These are phyloP conservation scores for Tetragnatha versicolor DNA, from an alignment of 1,140 invertebrate species.

Conservation along the genomic window DNA sequence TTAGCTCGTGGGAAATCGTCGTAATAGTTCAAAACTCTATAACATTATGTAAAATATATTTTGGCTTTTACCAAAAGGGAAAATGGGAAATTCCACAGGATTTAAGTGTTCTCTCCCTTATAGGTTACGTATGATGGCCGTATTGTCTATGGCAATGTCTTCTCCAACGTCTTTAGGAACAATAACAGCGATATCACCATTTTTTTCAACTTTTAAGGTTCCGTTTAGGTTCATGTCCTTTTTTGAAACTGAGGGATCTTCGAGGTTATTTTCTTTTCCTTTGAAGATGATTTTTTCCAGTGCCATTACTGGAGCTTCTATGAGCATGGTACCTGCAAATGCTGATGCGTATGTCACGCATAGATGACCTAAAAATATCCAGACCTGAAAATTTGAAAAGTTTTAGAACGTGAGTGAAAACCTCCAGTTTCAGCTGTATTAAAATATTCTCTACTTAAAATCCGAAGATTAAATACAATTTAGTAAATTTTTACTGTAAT, in stretches of 20 bases:
- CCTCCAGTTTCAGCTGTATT: no score
- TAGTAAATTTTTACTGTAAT: no score
- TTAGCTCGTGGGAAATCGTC: no score
- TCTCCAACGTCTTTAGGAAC: neutral
- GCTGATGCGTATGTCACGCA: constrained; percentile 48
- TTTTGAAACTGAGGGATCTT: neutral
- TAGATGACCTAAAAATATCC: constrained; percentile 43
- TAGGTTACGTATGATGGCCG: neutral
- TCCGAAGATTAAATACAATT: no score
- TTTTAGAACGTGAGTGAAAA: no score
- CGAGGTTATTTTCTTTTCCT: neutral
- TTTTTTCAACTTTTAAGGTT: constrained; percentile 1
- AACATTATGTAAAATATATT: no score
- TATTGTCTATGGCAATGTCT: constrained; percentile 6
- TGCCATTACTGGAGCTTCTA: constrained; percentile 55
- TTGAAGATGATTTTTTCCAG: constrained; percentile 56
- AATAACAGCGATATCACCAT: constrained; percentile 9
- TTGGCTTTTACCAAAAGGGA: no score
- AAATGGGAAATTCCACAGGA: no score
- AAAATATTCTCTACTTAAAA: no score
- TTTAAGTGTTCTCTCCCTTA: no score
- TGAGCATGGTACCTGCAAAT: constrained; percentile 39
- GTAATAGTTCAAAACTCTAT: no score
- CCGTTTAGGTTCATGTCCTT: constrained; percentile 15
- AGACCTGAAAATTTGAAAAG: constrained; percentile 2